phyloP scores from a whole-genome alignment of 2,888 invertebrate genomes.

The Metopia argyrocephala region DNA sequence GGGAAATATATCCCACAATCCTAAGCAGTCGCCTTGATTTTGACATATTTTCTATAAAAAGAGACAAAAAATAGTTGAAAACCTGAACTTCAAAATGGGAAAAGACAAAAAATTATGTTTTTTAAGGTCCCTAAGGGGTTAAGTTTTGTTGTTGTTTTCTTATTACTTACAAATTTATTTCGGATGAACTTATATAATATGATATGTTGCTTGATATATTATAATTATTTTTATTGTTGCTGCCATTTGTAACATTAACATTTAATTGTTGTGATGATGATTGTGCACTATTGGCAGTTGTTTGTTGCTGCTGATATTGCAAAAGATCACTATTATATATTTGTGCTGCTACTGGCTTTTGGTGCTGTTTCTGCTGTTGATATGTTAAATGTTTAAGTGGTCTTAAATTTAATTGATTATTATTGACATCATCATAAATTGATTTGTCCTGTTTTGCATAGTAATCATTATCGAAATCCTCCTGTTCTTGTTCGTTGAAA shows the following conservation, averaged over 20 bases:
- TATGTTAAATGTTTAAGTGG: slow-evolving; percentile 74
- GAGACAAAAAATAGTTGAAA: too few relatives aligned
- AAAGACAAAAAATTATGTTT: too few relatives aligned
- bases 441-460: slow-evolving; percentile 77
- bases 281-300: slow-evolving; percentile 57
- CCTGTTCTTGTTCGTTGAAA: not conserved
- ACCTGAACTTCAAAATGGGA: too few relatives aligned
- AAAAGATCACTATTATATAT: slow-evolving; percentile 22
- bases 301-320: slow-evolving; percentile 34
- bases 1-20: too few relatives aligned
- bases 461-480: slow-evolving; percentile 69
- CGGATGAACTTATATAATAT: slow-evolving; percentile 52
- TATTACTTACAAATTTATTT: slow-evolving; percentile 51
- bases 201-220: slow-evolving; percentile 61
- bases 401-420: slow-evolving; percentile 77
- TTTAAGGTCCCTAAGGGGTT: too few relatives aligned
- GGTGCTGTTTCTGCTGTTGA: slow-evolving; percentile 66
- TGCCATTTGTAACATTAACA: slow-evolving; percentile 42
- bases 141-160: too few relatives aligned
- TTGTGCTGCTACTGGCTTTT: slow-evolving; percentile 2
- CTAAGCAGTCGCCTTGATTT: too few relatives aligned
- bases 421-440: slow-evolving; percentile 77
- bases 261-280: slow-evolving; percentile 21
- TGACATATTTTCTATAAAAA: too few relatives aligned
- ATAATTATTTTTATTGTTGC: not conserved